A percentile compares a stretch with the other conserved stretches of the same genome.
Evolutionary conservation across 2,797 vertebrate genomes (phyloP).

Genomic region (Chiloscyllium punctatum): DNA sequence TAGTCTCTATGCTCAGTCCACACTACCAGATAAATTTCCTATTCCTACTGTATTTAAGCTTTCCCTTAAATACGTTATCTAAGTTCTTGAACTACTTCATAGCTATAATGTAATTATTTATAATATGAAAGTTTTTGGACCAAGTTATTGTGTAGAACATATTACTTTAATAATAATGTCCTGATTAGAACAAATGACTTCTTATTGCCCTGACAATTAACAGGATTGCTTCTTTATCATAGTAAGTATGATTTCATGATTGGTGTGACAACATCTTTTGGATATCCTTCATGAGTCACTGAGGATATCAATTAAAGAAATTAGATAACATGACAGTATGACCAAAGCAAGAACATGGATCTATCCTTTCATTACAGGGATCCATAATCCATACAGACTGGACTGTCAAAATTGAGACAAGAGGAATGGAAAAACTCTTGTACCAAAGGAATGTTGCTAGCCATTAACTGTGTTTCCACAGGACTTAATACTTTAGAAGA

Average conservation of each 20-base stretch:
- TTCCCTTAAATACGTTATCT: background rate
- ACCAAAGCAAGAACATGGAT: background rate
- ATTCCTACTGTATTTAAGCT: background rate
- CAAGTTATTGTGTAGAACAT: background rate
- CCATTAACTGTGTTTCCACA: background rate
- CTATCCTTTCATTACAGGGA: background rate
- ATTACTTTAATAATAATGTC: background rate
- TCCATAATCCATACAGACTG: background rate
- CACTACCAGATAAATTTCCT: too few relatives aligned
- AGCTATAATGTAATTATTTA: background rate
- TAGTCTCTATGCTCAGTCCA: too few relatives aligned
- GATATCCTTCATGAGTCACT: background rate
- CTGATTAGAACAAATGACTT: background rate
- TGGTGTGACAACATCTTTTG: background rate
- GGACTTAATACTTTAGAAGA: background rate
- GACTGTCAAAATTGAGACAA: background rate
- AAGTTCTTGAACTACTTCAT: background rate
- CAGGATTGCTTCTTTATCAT: background rate
- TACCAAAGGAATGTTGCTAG: background rate
- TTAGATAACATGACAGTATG: background rate
- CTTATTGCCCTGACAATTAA: background rate
- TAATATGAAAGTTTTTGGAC: background rate
- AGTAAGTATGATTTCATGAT: too few relatives aligned
- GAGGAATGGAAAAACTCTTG: background rate
- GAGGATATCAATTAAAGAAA: background rate